Conservation (phyloP, 2,888 invertebrate species). For the Meteorus colon region DNA sequence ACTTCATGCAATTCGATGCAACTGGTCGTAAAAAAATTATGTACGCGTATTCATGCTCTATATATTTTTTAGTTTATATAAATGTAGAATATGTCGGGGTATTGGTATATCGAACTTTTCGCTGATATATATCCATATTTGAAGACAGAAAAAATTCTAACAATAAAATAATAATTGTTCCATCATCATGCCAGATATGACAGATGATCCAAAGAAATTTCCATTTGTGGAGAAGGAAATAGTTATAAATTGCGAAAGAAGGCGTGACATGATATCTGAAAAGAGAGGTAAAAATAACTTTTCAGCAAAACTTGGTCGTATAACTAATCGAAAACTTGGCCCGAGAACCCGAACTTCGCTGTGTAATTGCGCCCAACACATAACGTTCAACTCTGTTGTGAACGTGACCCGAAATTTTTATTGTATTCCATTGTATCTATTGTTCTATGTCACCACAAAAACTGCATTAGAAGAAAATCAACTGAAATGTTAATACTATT, state of each 20-base stretch:
- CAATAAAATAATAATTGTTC: too few relatives aligned
- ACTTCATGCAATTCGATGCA: background rate
- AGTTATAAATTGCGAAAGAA: too few relatives aligned
- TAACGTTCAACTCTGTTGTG: constrained; percentile 30
- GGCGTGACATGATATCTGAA: background rate
- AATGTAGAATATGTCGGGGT: too few relatives aligned
- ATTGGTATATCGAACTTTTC: too few relatives aligned
- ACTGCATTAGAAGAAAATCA: background rate
- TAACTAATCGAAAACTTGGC: constrained; percentile 48
- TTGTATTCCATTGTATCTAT: background rate
- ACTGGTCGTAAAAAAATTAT: too few relatives aligned
- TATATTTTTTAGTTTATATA: too few relatives aligned
- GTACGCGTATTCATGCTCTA: too few relatives aligned
- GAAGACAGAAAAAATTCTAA: too few relatives aligned
- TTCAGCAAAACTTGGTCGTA: constrained; percentile 45
- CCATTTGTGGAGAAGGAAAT: too few relatives aligned
- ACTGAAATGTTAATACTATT: background rate
- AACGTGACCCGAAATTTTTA: constrained; percentile 41
- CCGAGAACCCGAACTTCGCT: constrained; percentile 37
- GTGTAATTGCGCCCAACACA: constrained; percentile 39
- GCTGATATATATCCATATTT: too few relatives aligned
- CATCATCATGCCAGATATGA: too few relatives aligned
- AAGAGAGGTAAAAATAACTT: constrained; percentile 11
- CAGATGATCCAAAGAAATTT: too few relatives aligned
- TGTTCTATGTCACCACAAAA: constrained; percentile 17